These are phyloP conservation scores for Pachyrhynchus sulphureomaculatus DNA, from an alignment of 1,140 invertebrate species.

Conservation along the genomic window DNA sequence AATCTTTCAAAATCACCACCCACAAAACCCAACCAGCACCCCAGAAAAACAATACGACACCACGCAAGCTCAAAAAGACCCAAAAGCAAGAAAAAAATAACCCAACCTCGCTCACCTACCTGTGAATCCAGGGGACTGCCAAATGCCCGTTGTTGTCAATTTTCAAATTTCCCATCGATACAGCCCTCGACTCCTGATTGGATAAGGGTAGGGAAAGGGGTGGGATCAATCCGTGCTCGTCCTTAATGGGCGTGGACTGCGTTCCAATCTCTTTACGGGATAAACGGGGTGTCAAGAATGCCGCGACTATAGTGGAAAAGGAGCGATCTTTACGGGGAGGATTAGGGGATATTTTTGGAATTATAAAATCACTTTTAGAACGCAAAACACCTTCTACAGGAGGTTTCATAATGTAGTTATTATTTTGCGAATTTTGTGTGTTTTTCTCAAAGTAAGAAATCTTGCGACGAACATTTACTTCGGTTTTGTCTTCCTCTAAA, in stretches of 20 bases:
- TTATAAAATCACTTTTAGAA: conserved; percentile 49
- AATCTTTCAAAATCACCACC: too few relatives aligned
- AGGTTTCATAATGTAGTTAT: background rate
- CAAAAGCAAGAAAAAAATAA: conserved; percentile 1
- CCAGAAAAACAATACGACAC: background rate
- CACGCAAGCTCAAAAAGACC: background rate
- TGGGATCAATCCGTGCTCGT: conserved; percentile 24
- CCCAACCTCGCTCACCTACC: conserved; percentile 32
- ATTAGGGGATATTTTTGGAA: conserved; percentile 35
- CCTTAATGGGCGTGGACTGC: conserved; percentile 33
- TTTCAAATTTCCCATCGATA: conserved; percentile 29
- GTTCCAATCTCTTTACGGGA: conserved; percentile 37
- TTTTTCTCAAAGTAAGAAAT: conserved; percentile 9
- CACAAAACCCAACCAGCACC: background rate
- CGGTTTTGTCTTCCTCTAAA: background rate
- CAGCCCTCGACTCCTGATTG: conserved; percentile 18
- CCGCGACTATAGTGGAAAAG: conserved; percentile 42
- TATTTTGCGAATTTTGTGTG: background rate
- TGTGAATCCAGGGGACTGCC: conserved; percentile 25
- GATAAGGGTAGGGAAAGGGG: conserved; percentile 27
- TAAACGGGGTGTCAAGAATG: conserved; percentile 45
- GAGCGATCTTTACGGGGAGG: conserved; percentile 21
- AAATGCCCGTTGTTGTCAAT: conserved; percentile 32
- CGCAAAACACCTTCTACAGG: conserved; percentile 38
- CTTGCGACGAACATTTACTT: background rate